These are phyloP conservation scores for Arion vulgaris DNA, from an alignment of 1,140 invertebrate species.

Conservation along the genomic window DNA sequence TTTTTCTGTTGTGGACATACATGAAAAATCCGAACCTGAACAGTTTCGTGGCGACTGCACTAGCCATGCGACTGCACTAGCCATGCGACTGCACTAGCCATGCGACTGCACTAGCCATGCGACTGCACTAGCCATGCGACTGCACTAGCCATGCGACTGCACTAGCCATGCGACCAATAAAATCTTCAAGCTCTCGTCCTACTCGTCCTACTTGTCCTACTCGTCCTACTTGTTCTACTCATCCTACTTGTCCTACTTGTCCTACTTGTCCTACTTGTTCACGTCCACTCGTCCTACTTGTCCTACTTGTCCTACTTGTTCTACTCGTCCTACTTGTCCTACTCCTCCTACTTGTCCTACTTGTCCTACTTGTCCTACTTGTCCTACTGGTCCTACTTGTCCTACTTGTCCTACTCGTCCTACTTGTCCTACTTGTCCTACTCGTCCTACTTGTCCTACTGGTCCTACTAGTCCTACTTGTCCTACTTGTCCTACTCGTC, in stretches of 20 bases:
- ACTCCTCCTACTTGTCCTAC: neutral
- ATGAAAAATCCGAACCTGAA: no score
- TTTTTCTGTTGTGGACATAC: no score
- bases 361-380: neutral
- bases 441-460: neutral
- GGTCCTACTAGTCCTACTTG: neutral
- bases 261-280: neutral
- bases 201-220: neutral
- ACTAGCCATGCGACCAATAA: no score
- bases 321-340: neutral
- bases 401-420: neutral
- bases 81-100: no score
- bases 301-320: neutral
- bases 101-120: no score
- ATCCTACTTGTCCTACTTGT: neutral
- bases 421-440: neutral
- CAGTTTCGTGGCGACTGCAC: no score
- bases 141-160: no score
- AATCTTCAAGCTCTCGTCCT: no score
- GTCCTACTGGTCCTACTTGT: neutral
- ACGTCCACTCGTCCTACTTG: neutral
- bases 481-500: neutral
- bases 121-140: no score
- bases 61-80: no score
- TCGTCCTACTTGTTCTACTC: neutral